Conservation (phyloP, 2,797 vertebrate species). For the Syngnathus acus region DNA sequence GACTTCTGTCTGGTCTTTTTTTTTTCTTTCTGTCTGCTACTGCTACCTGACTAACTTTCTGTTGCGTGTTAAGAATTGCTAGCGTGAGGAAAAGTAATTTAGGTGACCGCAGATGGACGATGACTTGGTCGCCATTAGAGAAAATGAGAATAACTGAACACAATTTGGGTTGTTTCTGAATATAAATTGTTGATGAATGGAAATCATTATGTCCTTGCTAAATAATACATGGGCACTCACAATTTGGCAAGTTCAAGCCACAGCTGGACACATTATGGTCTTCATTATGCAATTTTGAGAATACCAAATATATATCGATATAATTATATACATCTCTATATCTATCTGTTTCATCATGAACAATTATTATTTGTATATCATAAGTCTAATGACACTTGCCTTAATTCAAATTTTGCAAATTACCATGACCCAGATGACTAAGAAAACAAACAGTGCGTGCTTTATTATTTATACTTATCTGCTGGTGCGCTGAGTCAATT, state of each 20-base stretch:
- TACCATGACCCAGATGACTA: not conserved
- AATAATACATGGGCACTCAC: too few species aligned
- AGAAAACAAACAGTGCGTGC: not conserved
- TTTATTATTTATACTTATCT: not conserved
- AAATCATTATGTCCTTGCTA: too few species aligned
- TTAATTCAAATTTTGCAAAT: not conserved
- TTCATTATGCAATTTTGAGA: too few species aligned
- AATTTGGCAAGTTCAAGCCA: too few species aligned
- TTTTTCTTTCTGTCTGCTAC: slow-evolving; percentile 14
- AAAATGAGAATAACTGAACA: too few species aligned
- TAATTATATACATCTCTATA: too few species aligned
- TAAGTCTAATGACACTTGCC: not conserved
- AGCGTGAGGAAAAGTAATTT: not conserved
- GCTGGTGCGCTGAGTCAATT: not conserved
- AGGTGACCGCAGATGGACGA: not conserved
- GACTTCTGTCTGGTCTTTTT: slow-evolving; percentile 47
- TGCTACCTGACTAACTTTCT: not conserved
- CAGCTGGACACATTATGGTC: too few species aligned
- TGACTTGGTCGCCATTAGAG: too few species aligned
- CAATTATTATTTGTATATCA: not conserved
- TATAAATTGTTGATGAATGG: too few species aligned
- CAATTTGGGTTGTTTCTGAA: too few species aligned
- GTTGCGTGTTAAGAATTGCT: not conserved
- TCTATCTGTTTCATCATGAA: not conserved
- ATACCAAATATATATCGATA: too few species aligned